Conservation (phyloP, 2,113 vertebrate species). For the Cheilinus undulatus region DNA sequence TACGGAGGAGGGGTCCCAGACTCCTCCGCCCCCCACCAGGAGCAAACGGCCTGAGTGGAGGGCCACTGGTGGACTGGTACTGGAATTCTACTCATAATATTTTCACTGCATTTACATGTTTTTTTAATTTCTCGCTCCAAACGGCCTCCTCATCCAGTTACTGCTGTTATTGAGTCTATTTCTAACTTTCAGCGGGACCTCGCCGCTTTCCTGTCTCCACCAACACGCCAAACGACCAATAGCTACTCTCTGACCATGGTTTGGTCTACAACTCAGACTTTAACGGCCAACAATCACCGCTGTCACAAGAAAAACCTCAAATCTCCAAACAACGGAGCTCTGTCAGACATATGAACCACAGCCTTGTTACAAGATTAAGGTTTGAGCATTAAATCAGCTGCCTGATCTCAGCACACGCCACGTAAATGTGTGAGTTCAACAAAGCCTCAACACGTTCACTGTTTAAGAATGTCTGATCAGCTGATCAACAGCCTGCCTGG, state of each 20-base stretch:
- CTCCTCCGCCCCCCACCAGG: constrained; percentile 56
- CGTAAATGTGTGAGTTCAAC: constrained; percentile 5
- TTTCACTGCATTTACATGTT: constrained; percentile 63
- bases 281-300: constrained; percentile 41
- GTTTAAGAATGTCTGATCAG: not conserved
- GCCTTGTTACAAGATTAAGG: constrained; percentile 12
- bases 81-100: constrained; percentile 79
- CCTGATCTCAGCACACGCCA: not conserved
- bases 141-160: constrained; percentile 58
- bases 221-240: no score
- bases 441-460: not conserved
- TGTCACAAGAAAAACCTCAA: constrained; percentile 45
- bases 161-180: constrained; percentile 67
- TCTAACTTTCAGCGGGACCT: constrained; percentile 42
- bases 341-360: constrained; percentile 37
- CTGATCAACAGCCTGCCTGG: no score
- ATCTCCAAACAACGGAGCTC: constrained; percentile 27
- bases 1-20: constrained; percentile 24
- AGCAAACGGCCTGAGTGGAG: constrained; percentile 54
- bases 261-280: constrained; percentile 26
- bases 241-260: constrained; percentile 24
- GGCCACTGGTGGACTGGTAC: constrained; percentile 39
- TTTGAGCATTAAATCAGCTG: constrained; percentile 2
- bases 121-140: constrained; percentile 62
- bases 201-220: constrained; percentile 51